A percentile compares a stretch with the other conserved stretches of the same genome.
These are phyloP conservation scores for Papilio helenus DNA, from an alignment of 1,140 invertebrate species.

Conservation along the genomic window DNA sequence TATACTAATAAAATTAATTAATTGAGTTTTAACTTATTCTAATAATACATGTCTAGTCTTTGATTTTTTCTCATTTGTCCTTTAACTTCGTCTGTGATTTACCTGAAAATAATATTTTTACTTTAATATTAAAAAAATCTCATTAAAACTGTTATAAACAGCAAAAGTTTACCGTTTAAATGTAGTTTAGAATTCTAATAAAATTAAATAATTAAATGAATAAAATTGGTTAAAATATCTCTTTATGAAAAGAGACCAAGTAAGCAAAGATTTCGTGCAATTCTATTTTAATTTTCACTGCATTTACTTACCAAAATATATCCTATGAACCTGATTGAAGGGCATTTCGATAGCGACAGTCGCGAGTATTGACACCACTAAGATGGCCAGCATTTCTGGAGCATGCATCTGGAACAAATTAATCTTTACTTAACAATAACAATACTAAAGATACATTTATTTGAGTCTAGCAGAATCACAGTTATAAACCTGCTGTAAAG, in stretches of 20 bases:
- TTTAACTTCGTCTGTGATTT: slow-evolving; percentile 77
- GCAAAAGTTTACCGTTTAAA: no score
- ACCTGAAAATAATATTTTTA: slow-evolving; percentile 60
- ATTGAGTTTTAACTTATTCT: slow-evolving; percentile 67
- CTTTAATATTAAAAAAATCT: no score
- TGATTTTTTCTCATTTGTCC: slow-evolving; percentile 58
- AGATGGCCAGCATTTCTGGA: slow-evolving; percentile 68
- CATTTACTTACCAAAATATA: slow-evolving; percentile 73
- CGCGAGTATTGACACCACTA: slow-evolving; percentile 66
- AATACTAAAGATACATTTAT: no score
- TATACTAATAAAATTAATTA: slow-evolving; percentile 55
- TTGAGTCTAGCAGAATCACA: no score
- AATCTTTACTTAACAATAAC: neutral
- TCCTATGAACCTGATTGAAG: slow-evolving; percentile 78
- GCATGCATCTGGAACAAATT: slow-evolving; percentile 68
- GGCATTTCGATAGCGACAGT: slow-evolving; percentile 80
- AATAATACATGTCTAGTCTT: slow-evolving; percentile 57
- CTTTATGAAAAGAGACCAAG: no score
- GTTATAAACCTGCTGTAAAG: no score
- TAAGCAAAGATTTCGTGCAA: neutral
- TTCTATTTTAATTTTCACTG: neutral
- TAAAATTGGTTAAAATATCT: no score
- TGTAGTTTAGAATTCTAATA: no score
- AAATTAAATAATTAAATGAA: no score
- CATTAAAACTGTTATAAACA: no score